Evolutionary conservation across 2,888 invertebrate genomes (phyloP).

Genomic region (Drosophila subsilvestris): DNA sequence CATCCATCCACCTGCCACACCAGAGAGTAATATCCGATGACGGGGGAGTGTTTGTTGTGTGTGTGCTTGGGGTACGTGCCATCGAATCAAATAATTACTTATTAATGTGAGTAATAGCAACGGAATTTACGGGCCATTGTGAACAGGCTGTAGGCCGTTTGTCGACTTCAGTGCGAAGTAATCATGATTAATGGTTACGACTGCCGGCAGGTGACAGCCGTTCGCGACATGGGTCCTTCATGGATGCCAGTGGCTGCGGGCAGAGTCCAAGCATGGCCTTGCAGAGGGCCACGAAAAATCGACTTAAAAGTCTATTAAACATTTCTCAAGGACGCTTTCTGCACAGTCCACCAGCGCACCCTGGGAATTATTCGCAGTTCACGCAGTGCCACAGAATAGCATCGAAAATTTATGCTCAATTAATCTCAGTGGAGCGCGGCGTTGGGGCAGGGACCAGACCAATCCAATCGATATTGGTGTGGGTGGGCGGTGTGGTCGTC

Average conservation of each 20-base stretch:
- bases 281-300: conserved; percentile 12
- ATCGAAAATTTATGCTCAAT: conserved; percentile 58
- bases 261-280: background rate
- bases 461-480: conserved; percentile 26
- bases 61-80: background rate
- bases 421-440: conserved; percentile 48
- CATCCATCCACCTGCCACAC: conserved; percentile 6
- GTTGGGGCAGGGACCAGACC: conserved; percentile 7
- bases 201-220: conserved; percentile 42
- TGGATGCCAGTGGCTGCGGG: background rate
- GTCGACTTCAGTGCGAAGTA: conserved; percentile 41
- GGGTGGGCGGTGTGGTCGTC: background rate
- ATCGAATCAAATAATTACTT: conserved; percentile 31
- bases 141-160: conserved; percentile 24
- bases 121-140: conserved; percentile 12
- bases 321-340: conserved; percentile 32
- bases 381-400: conserved; percentile 35
- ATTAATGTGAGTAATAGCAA: conserved; percentile 38
- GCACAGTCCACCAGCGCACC: background rate
- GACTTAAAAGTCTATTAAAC: conserved; percentile 59
- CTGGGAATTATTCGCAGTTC: conserved; percentile 30
- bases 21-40: background rate
- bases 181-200: conserved; percentile 47
- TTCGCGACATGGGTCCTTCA: conserved; percentile 28
- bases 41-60: background rate